Evolutionary conservation across 2,797 vertebrate genomes (phyloP).

Genomic region (Perodicticus potto): DNA sequence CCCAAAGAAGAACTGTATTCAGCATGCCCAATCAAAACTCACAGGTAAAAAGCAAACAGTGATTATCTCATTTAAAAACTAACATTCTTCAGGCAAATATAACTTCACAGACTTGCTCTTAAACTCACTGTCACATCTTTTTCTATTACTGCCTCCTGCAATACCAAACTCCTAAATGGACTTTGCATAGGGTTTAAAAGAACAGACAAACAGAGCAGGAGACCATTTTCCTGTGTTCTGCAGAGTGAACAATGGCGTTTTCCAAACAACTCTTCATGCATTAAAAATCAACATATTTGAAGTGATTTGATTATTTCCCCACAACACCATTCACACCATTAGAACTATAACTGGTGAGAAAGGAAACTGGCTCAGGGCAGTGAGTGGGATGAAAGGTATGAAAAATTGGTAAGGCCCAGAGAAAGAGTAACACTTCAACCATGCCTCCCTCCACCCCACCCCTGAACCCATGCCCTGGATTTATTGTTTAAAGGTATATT

Average conservation of each 20-base stretch:
- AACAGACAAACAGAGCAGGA: neutral
- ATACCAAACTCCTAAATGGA: neutral
- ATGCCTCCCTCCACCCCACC: neutral
- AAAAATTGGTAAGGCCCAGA: neutral
- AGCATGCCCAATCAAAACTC: neutral
- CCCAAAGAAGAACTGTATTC: neutral
- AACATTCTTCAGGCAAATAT: neutral
- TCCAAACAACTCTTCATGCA: neutral
- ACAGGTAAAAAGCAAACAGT: slow-evolving; percentile 28
- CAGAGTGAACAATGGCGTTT: neutral
- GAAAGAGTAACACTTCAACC: neutral
- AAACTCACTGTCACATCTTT: neutral
- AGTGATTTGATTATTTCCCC: neutral
- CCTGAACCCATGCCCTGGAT: neutral
- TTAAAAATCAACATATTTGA: slow-evolving; percentile 11
- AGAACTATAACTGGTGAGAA: neutral
- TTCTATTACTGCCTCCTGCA: neutral
- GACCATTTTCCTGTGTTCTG: neutral
- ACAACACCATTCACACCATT: neutral
- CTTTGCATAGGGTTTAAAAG: neutral
- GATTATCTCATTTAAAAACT: slow-evolving; percentile 38
- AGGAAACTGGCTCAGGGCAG: neutral
- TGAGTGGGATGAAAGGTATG: neutral
- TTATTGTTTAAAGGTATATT: neutral
- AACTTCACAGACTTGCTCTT: neutral